These are phyloP conservation scores for Hydrotaea cyrtoneurina DNA, from an alignment of 2,888 invertebrate species.

Conservation along the genomic window DNA sequence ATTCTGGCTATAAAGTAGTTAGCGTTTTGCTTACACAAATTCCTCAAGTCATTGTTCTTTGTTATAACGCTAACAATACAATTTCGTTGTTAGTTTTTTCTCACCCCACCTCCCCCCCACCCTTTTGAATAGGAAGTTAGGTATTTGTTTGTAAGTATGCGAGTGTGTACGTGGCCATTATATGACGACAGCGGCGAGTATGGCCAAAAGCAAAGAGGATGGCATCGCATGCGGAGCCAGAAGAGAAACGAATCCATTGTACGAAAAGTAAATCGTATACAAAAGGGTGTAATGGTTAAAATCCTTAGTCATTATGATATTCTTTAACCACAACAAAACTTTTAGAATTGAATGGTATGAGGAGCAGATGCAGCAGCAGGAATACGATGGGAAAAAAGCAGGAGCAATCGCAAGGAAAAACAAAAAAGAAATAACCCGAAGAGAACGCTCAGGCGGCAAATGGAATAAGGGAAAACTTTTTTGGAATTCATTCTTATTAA, in stretches of 20 bases:
- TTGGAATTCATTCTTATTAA: slow-evolving; percentile 27
- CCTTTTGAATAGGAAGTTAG: no score
- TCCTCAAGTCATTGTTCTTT: slow-evolving; percentile 20
- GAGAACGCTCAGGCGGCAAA: neutral
- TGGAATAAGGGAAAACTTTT: slow-evolving; percentile 17
- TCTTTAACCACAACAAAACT: slow-evolving; percentile 32
- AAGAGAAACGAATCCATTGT: neutral
- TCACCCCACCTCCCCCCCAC: no score
- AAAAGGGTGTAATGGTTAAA: slow-evolving; percentile 47
- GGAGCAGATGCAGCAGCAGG: neutral
- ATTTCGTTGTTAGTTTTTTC: slow-evolving; percentile 1
- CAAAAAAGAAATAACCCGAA: neutral
- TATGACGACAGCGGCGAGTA: neutral
- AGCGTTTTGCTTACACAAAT: slow-evolving; percentile 37
- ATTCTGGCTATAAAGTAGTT: slow-evolving; percentile 17
- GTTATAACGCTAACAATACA: slow-evolving; percentile 14
- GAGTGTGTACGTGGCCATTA: slow-evolving; percentile 2
- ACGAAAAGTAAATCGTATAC: slow-evolving; percentile 16
- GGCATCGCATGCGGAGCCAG: neutral
- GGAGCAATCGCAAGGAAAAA: neutral
- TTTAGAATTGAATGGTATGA: neutral
- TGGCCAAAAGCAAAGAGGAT: neutral
- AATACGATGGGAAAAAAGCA: neutral
- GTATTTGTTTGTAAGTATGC: slow-evolving; percentile 18
- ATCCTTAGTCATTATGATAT: slow-evolving; percentile 50